Percentiles rank a stretch among this genome's conserved stretches.
Evolutionary conservation across 2,797 vertebrate genomes (phyloP).

Genomic region (Sphenopsis melanotis): DNA sequence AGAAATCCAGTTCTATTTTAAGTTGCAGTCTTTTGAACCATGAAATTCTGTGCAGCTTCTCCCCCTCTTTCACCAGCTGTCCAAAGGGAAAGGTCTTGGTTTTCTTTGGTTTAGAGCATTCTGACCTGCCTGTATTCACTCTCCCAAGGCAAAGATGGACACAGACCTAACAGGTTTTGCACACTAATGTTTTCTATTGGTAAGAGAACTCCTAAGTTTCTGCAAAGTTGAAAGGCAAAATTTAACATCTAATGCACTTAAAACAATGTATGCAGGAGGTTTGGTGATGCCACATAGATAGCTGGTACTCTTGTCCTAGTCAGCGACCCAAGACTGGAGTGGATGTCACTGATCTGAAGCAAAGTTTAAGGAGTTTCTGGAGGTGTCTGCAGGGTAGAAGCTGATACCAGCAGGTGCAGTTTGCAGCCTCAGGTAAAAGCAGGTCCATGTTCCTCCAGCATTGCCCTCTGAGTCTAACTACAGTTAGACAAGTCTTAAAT

Average conservation of each 20-base stretch:
- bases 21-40: background rate
- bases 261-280: accelerated
- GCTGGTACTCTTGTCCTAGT: background rate
- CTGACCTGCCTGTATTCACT: background rate
- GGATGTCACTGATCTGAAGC: background rate
- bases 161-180: background rate
- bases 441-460: background rate
- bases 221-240: background rate
- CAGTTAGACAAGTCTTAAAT: background rate
- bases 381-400: background rate
- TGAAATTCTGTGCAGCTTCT: background rate
- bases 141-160: background rate
- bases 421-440: background rate
- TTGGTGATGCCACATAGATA: background rate
- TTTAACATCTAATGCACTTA: background rate
- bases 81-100: background rate
- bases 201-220: background rate
- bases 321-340: background rate
- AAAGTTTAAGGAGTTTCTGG: background rate
- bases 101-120: background rate
- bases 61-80: background rate
- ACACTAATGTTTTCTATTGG: background rate
- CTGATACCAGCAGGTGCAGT: background rate
- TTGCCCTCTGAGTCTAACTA: background rate
- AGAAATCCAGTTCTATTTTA: background rate